Percentiles rank a stretch among this genome's conserved stretches.
These are phyloP conservation scores for Drosophila simulans DNA, from an alignment of 1,140 invertebrate species.

Conservation along the genomic window DNA sequence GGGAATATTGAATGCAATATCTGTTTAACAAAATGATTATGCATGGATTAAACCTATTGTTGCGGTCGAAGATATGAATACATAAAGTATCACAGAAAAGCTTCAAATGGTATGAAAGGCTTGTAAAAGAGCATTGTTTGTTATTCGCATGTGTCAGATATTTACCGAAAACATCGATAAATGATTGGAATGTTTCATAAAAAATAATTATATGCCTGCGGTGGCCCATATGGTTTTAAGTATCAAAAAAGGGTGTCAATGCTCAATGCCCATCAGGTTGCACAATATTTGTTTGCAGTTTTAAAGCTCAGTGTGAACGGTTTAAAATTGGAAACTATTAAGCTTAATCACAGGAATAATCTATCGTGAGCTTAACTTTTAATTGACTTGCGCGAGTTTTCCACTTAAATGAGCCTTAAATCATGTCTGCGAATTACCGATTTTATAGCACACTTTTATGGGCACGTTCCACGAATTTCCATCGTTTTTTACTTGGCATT, in stretches of 20 bases:
- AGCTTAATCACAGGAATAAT: conserved; percentile 10
- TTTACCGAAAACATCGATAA: conserved; percentile 10
- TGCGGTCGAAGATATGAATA: conserved; percentile 12
- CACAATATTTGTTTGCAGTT: neutral
- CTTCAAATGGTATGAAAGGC: conserved; percentile 2
- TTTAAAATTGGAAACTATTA: conserved; percentile 14
- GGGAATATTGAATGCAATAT: conserved; percentile 27
- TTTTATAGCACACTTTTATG: conserved; percentile 25
- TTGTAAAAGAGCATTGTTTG: conserved; percentile 22
- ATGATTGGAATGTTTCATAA: neutral
- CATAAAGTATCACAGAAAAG: conserved; percentile 1
- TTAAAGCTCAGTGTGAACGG: neutral
- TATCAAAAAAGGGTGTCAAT: neutral
- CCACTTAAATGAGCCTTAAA: conserved; percentile 44
- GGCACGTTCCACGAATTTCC: conserved; percentile 13
- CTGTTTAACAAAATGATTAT: conserved; percentile 32
- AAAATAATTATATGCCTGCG: conserved; percentile 1
- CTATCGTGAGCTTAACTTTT: conserved; percentile 1
- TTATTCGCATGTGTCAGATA: conserved; percentile 21
- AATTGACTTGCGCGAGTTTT: conserved; percentile 20
- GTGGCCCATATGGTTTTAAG: neutral
- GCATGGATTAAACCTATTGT: conserved; percentile 28
- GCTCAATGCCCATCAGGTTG: neutral
- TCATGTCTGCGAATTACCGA: conserved; percentile 27
- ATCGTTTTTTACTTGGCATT: conserved; percentile 30